Evolutionary conservation across 2,797 vertebrate species (phyloP).

Genomic region (Microctenopoma lineatum): DNA sequence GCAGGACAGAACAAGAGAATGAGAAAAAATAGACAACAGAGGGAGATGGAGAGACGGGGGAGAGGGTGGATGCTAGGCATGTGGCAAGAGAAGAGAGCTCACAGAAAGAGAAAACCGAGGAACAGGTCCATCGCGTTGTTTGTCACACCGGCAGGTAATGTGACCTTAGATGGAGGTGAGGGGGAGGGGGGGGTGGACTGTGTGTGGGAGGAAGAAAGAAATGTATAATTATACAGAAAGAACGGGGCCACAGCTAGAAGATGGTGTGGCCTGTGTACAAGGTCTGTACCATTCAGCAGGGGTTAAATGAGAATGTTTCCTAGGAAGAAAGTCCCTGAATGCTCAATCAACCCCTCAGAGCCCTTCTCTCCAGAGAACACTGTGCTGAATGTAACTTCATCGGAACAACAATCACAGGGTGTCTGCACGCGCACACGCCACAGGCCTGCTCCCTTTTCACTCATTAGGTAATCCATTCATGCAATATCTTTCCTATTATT

Average conservation of each 20-base stretch:
- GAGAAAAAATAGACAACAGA: conserved; percentile 51
- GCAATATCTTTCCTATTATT: neutral
- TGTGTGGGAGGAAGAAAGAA: conserved; percentile 5
- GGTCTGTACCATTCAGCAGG: conserved; percentile 7
- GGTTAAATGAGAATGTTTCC: conserved; percentile 60
- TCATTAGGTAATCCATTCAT: neutral
- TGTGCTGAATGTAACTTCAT: conserved; percentile 27
- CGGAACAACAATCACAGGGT: conserved; percentile 28
- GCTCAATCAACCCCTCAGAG: conserved; percentile 50
- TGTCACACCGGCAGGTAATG: conserved; percentile 20
- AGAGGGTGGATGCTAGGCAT: conserved; percentile 50
- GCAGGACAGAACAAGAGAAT: conserved; percentile 77
- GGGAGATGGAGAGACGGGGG: conserved; percentile 35
- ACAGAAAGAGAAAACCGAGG: conserved; percentile 14
- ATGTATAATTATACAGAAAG: conserved; percentile 20
- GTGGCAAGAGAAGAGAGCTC: conserved; percentile 37
- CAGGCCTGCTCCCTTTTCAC: conserved; percentile 5
- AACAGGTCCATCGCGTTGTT: conserved; percentile 30
- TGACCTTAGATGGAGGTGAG: conserved; percentile 42
- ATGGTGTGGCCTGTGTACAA: neutral
- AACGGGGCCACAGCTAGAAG: conserved; percentile 28
- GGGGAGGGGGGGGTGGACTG: neutral
- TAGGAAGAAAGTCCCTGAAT: conserved; percentile 40
- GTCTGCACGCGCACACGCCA: conserved; percentile 9
- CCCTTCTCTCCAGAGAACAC: conserved; percentile 39